Conservation (phyloP, 1,140 invertebrate genomes). For the Zaprionus gabonicus region DNA sequence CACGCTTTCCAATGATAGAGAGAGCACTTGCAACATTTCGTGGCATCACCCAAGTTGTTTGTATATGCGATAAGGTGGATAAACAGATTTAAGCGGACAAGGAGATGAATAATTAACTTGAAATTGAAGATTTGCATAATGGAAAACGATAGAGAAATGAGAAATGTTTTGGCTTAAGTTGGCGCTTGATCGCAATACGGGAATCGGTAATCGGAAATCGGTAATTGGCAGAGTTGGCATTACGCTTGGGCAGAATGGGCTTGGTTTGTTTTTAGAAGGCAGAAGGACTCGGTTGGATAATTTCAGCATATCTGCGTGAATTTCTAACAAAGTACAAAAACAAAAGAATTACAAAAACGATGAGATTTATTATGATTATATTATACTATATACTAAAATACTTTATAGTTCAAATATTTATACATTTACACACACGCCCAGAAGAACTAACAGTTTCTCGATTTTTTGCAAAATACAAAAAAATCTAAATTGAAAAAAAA, state of each 20-base stretch:
- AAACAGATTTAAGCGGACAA: background rate
- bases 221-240: conserved; percentile 28
- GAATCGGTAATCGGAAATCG: background rate
- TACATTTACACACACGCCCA: conserved; percentile 19
- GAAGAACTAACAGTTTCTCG: conserved; percentile 8
- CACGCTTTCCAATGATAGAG: too few species aligned
- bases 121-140: conserved; percentile 4
- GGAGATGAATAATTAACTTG: background rate
- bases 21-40: too few species aligned
- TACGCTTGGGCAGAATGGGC: conserved; percentile 27
- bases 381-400: conserved; percentile 34
- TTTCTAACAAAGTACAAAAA: conserved; percentile 79
- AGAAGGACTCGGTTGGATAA: conserved; percentile 73
- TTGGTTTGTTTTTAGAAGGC: conserved; percentile 26
- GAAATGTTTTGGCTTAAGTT: conserved; percentile 16
- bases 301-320: conserved; percentile 78
- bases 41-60: background rate
- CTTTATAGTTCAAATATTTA: conserved; percentile 73
- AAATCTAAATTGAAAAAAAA: background rate
- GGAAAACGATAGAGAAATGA: background rate
- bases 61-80: background rate
- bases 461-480: conserved; percentile 38
- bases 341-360: conserved; percentile 45
- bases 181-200: background rate
- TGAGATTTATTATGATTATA: conserved; percentile 58